Evolutionary conservation across 2,113 vertebrate species (phyloP).

Genomic region (Acanthisitta chloris): DNA sequence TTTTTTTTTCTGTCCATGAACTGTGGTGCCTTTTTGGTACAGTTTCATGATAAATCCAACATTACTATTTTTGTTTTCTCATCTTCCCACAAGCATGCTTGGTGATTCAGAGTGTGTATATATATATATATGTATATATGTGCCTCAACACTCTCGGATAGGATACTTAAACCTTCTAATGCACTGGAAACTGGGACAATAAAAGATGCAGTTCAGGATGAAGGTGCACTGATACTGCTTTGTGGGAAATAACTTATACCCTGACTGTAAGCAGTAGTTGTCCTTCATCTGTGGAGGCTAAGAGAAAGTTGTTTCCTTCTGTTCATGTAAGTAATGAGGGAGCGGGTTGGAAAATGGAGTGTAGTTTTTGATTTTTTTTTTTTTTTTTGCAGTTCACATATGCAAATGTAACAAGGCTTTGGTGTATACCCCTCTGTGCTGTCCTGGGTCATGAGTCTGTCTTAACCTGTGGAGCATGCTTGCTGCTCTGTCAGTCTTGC

Average conservation of each 20-base stretch:
- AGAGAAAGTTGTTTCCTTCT: background rate
- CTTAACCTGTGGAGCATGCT: background rate
- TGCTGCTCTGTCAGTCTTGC: background rate
- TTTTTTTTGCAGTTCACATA: background rate
- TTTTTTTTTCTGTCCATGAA: background rate
- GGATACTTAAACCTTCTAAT: background rate
- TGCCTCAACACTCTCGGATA: slow-evolving; percentile 6
- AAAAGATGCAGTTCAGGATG: slow-evolving; percentile 2
- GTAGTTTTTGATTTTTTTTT: background rate
- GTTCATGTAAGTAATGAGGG: slow-evolving; percentile 37
- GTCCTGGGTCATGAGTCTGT: background rate
- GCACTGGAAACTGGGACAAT: background rate
- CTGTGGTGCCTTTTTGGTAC: background rate
- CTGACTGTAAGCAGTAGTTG: slow-evolving; percentile 11
- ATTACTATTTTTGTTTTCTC: background rate
- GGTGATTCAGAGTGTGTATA: background rate
- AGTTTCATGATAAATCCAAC: background rate
- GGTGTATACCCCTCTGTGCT: background rate
- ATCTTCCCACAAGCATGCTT: slow-evolving; percentile 1
- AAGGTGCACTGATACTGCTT: background rate
- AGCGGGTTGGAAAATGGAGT: background rate
- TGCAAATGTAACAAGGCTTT: background rate
- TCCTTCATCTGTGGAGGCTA: slow-evolving; percentile 9
- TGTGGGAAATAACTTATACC: background rate
- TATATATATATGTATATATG: background rate